Conservation (phyloP, 2,888 invertebrate species). For the Carcina quercana region DNA sequence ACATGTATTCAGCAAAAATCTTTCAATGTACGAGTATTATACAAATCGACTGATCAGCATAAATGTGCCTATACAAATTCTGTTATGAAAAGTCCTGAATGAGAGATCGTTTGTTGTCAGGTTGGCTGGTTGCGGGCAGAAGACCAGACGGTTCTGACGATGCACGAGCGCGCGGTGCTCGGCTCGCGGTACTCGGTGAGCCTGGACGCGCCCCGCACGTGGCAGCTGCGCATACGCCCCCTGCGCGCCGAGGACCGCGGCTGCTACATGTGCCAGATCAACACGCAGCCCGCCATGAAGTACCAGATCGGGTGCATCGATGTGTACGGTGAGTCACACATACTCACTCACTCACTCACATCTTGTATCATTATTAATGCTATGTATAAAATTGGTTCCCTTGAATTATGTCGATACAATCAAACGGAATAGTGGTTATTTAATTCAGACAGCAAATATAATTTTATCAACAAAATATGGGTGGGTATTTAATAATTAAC, state of each 20-base stretch:
- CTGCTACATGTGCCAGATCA: conserved; percentile 90
- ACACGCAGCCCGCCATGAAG: conserved; percentile 82
- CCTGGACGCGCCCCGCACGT: conserved; percentile 86
- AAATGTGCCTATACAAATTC: too few species aligned
- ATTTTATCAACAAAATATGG: too few species aligned
- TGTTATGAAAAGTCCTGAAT: too few species aligned
- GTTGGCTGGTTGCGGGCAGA: conserved; percentile 93
- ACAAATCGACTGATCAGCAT: too few species aligned
- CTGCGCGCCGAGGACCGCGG: conserved; percentile 83
- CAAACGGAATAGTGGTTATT: too few species aligned
- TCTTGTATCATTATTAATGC: background rate
- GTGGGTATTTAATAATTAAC: too few species aligned
- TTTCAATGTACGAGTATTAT: too few species aligned
- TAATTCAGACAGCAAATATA: too few species aligned
- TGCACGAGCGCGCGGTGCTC: conserved; percentile 89
- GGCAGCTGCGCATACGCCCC: conserved; percentile 85
- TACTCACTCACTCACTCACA: background rate
- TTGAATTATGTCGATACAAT: too few species aligned
- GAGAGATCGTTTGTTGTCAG: conserved; percentile 72
- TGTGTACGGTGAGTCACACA: conserved; percentile 82
- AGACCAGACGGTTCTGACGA: conserved; percentile 91
- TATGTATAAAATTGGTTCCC: background rate
- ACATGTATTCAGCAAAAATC: too few species aligned
- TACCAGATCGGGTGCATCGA: conserved; percentile 86
- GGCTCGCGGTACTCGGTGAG: conserved; percentile 88